phyloP scores from a whole-genome alignment of 1,140 invertebrate genomes.

The Macrobrachium nipponense region DNA sequence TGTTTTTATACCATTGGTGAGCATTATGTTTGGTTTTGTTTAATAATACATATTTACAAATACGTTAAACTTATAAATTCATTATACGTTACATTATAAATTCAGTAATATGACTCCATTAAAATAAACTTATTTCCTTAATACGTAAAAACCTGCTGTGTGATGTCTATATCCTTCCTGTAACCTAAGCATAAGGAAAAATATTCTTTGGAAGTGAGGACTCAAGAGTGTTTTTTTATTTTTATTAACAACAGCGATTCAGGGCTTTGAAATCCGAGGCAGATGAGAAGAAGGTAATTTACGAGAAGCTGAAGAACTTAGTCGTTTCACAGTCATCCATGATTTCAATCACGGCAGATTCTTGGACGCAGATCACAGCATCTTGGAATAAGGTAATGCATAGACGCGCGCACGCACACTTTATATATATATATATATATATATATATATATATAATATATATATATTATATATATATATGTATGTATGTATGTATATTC shows the following conservation, averaged over 20 bases:
- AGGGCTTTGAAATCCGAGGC: constrained; percentile 75
- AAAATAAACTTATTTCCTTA: no score
- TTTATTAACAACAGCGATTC: constrained; percentile 67
- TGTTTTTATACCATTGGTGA: no score
- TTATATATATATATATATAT: neutral
- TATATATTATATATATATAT: neutral
- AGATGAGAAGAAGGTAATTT: constrained; percentile 76
- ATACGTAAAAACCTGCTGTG: no score
- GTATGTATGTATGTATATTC: no score
- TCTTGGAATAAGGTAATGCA: constrained; percentile 79
- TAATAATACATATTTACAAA: no score
- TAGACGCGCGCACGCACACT: constrained; percentile 72
- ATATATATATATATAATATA: neutral
- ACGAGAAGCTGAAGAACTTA: constrained; percentile 79
- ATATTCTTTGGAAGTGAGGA: neutral
- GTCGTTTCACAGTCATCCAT: constrained; percentile 80
- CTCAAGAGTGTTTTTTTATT: neutral
- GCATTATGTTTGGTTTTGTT: no score
- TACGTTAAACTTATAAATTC: neutral
- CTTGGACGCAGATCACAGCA: constrained; percentile 81
- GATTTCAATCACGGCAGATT: constrained; percentile 82
- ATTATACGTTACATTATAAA: no score
- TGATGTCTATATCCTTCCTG: no score
- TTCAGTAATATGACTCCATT: neutral
- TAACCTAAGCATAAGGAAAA: no score